Base-by-base conservation (phyloP, 2,113 vertebrate species). In the Oxyruncus cristatus region DNA sequence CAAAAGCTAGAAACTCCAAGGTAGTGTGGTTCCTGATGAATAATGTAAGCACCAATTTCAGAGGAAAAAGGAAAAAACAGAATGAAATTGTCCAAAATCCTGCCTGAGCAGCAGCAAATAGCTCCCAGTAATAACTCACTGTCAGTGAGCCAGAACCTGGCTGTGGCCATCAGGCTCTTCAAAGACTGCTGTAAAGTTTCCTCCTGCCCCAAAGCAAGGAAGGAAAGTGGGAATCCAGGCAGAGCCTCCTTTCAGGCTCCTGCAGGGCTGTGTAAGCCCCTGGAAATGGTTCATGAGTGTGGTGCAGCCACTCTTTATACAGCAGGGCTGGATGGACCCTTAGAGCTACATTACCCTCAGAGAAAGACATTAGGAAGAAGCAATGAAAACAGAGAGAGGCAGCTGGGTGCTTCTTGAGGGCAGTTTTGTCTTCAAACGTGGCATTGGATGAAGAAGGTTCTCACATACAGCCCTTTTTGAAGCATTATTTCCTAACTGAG, bases 121-220 rank as follows among this genome's bases (percentile, higher is more conserved):
- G 24, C 46, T 92, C 47, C 47, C 42, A 39, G 35, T 35, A 55
- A 49, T 67, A 83, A 59, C 30, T 71, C 13, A 16, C 26, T 86
- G 52, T 86, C 20, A 14, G 33, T 0, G 7, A 74, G 46, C 39
- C 39, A 49, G 26, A 78, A 37, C 20, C 22, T 50, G 77, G 20
- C 73, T 71, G 46, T 81, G 59, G 19, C 41, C n/a, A 9, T 71
- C 21, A 7, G 23, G 23, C 41, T 74, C 10, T 52, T 71, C 70
- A 50, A 21, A 62, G 37, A 7, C 26, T 30, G 22, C 20, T n/a
- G 27, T 50, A 35, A 59, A 56, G 33, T 26, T 67, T 82, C 18
- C 4, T 6, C 9, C 5, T 28, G 9, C 5, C 17, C 47, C 33
- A 56, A 55, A 32, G 27, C 0, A 0, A 65, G 49, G 28, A n/a